These are phyloP conservation scores for Holacanthella duospinosa DNA, from an alignment of 2,888 invertebrate species.

Conservation along the genomic window DNA sequence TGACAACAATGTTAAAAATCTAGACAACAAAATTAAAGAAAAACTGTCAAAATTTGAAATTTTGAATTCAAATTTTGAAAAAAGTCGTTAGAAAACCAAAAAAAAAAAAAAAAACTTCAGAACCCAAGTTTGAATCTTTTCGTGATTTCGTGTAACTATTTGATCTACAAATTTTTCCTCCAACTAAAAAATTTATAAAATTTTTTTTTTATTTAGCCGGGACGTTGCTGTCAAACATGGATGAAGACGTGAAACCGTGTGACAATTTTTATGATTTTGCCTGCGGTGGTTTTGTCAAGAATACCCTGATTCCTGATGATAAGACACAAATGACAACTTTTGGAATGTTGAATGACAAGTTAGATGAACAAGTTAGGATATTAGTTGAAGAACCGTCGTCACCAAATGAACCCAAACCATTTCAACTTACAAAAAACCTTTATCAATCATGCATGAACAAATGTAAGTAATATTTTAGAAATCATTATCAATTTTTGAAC, in stretches of 20 bases:
- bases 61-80: no score
- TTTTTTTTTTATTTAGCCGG: constrained; percentile 52
- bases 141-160: no score
- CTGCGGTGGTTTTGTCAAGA: constrained; percentile 62
- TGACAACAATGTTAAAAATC: no score
- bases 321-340: constrained; percentile 62
- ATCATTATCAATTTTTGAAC: no score
- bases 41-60: not conserved
- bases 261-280: constrained; percentile 73
- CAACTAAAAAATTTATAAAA: no score
- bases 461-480: no score
- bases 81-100: no score
- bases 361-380: constrained; percentile 60
- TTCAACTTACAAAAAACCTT: constrained; percentile 65
- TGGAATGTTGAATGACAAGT: constrained; percentile 60
- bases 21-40: not conserved
- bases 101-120: no score
- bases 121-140: not conserved
- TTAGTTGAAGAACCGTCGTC: constrained; percentile 57
- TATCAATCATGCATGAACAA: constrained; percentile 82
- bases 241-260: constrained; percentile 60
- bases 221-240: constrained; percentile 59
- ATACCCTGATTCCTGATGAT: constrained; percentile 66
- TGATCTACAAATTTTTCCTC: no score
- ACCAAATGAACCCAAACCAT: constrained; percentile 56